Evolutionary conservation across 1,140 invertebrate species (phyloP).

Genomic region (Drosophila trapezifrons): DNA sequence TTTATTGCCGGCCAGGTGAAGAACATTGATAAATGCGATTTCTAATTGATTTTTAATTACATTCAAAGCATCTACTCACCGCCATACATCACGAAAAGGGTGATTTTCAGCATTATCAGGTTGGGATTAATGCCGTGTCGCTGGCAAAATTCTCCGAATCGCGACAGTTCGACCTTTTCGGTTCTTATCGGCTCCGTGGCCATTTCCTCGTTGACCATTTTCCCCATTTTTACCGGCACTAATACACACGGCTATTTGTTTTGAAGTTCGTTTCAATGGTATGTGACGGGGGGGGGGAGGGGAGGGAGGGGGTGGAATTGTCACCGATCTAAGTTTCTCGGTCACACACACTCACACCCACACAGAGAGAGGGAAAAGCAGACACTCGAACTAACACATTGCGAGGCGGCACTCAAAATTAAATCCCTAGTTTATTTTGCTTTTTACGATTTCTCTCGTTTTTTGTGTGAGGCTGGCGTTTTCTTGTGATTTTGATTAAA

Average conservation of each 20-base stretch:
- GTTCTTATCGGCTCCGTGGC: conserved; percentile 57
- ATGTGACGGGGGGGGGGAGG: too few relatives aligned
- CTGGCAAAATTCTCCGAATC: conserved; percentile 77
- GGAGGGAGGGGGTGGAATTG: conserved; percentile 4
- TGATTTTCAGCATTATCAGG: conserved; percentile 91
- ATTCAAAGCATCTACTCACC: conserved; percentile 84
- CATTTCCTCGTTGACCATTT: conserved; percentile 78
- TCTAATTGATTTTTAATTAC: conserved; percentile 66
- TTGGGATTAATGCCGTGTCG: conserved; percentile 88
- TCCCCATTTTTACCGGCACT: conserved; percentile 46
- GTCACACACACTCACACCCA: conserved; percentile 59
- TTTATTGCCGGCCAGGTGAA: neutral
- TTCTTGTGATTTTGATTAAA: conserved; percentile 82
- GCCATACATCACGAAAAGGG: conserved; percentile 92
- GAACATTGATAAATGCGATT: conserved; percentile 4
- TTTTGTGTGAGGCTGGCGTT: conserved; percentile 49
- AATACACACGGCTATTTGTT: conserved; percentile 42
- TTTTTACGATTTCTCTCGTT: conserved; percentile 48
- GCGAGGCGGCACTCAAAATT: conserved; percentile 65
- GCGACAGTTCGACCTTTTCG: conserved; percentile 74
- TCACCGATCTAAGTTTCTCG: conserved; percentile 71
- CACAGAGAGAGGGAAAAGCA: neutral
- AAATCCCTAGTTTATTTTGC: conserved; percentile 60
- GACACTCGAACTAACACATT: conserved; percentile 30
- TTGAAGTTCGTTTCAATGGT: conserved; percentile 80